Evolutionary conservation across 2,888 invertebrate species (phyloP).

Genomic region (Drosophila demipolita): DNA sequence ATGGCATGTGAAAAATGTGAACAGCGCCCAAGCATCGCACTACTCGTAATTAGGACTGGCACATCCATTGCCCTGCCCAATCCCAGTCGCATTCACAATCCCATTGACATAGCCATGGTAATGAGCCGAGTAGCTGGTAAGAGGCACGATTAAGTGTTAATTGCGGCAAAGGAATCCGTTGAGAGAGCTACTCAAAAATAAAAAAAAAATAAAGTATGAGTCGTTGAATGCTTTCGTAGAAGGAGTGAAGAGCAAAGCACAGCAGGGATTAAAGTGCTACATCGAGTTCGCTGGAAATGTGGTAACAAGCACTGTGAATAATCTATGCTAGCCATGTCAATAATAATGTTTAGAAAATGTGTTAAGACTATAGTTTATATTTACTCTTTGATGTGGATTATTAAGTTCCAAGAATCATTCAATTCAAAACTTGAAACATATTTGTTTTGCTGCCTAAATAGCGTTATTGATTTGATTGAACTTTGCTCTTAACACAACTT

Average conservation of each 20-base stretch:
- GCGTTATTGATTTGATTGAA: background rate
- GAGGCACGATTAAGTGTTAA: constrained; percentile 42
- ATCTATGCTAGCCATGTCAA: constrained; percentile 1
- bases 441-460: background rate
- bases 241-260: constrained; percentile 7
- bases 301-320: background rate
- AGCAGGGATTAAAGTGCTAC: constrained; percentile 16
- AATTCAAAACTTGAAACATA: background rate
- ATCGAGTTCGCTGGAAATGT: constrained; percentile 3
- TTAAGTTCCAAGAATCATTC: background rate
- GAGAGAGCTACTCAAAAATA: constrained; percentile 37
- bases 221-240: constrained; percentile 15
- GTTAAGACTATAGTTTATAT: background rate
- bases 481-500: background rate
- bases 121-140: constrained; percentile 61
- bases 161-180: constrained; percentile 25
- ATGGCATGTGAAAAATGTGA: constrained; percentile 7
- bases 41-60: constrained; percentile 37
- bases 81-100: constrained; percentile 10
- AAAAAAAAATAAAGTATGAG: constrained; percentile 1
- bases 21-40: constrained; percentile 1
- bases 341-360: background rate
- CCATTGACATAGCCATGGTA: constrained; percentile 57
- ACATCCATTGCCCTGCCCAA: constrained; percentile 27
- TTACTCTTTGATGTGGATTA: background rate